Conservation (phyloP, 2,113 vertebrate genomes). For the Oncorhynchus mykiss region DNA sequence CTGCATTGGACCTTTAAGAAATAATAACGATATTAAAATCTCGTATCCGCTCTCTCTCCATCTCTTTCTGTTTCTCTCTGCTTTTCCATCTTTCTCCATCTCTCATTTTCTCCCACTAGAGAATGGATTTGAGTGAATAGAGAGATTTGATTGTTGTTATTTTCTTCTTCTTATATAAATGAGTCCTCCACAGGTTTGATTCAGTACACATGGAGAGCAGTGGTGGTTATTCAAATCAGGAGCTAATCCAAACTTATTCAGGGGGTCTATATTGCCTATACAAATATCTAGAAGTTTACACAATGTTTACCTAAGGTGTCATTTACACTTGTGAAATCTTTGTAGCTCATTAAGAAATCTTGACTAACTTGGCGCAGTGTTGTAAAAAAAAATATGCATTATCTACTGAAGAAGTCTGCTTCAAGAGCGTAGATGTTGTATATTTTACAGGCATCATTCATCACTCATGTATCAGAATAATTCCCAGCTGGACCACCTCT, state of each 20-base stretch:
- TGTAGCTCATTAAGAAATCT: not conserved
- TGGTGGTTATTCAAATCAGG: slow-evolving; percentile 46
- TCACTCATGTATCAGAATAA: too few relatives aligned
- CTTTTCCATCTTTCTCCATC: slow-evolving; percentile 4
- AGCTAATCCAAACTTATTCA: slow-evolving; percentile 24
- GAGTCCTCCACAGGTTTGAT: slow-evolving; percentile 26
- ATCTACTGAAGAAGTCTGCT: too few relatives aligned
- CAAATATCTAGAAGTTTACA: slow-evolving; percentile 32
- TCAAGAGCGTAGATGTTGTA: too few relatives aligned
- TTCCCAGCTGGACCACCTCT: too few relatives aligned
- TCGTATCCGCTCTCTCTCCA: slow-evolving; percentile 36
- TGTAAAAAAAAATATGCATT: too few relatives aligned
- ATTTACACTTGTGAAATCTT: not conserved
- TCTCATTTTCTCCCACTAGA: not conserved
- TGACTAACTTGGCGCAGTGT: too few relatives aligned
- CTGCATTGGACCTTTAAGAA: slow-evolving; percentile 17
- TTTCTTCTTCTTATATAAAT: not conserved
- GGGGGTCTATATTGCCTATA: slow-evolving; percentile 19
- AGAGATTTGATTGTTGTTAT: not conserved
- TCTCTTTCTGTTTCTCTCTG: not conserved
- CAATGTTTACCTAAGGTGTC: slow-evolving; percentile 17
- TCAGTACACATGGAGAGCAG: slow-evolving; percentile 36
- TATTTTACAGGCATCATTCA: too few relatives aligned
- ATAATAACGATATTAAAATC: slow-evolving; percentile 46
- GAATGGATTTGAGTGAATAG: slow-evolving; percentile 1